Evolutionary conservation across 2,888 invertebrate species (phyloP), one percentile per base, ranked within the genome.

Genomic region (Tetragonisca angustula): DNA sequence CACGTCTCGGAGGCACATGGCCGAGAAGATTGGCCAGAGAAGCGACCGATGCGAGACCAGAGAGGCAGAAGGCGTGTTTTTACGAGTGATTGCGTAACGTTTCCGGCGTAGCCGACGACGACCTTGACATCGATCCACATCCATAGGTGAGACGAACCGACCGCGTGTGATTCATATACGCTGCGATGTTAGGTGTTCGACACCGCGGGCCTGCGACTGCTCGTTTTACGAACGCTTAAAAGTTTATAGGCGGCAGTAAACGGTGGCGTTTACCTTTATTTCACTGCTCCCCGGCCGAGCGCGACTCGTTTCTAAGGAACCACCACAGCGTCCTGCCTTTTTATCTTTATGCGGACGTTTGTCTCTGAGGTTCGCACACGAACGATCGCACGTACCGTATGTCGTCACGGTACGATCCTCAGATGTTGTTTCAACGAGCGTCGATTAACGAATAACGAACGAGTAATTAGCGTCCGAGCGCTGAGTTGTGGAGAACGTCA

Each of bases 191-290:
- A 76, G 88, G 88, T 86, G 86, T 85, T 78, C 70, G 71, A 84
- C 84, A 84, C 79, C 83, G 86, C 82, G 78, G 77, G 83, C 80
- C 82, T 36, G 9, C 81, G 83, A 2, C 64, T 36, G 77, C 87
- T 89, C 92, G 93, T 94, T 94, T 94, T 92, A 93, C 93, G 91
- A 93, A 94, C 94, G 93, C 94, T 94, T 94, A 94, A 94, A 94
- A 94, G 91, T 94, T 94, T 94, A 94, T 94, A 94, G 94, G 90
- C 91, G 90, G 91, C 88, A 93, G 90, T 94, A 94, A 94, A 94
- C 81, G 91, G 89, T 90, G 89, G 90, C 93, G 93, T 93, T 93
- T 91, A 92, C 93, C 93, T 93, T 93, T 93, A 93, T 93, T 93
- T 93, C 91, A 91, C 76, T 75, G 67, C 76, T 65, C 15, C 54